Percentiles rank a stretch among this genome's conserved stretches.
phyloP scores from a whole-genome alignment of 2,113 vertebrate species.

The Chlorocebus sabaeus region DNA sequence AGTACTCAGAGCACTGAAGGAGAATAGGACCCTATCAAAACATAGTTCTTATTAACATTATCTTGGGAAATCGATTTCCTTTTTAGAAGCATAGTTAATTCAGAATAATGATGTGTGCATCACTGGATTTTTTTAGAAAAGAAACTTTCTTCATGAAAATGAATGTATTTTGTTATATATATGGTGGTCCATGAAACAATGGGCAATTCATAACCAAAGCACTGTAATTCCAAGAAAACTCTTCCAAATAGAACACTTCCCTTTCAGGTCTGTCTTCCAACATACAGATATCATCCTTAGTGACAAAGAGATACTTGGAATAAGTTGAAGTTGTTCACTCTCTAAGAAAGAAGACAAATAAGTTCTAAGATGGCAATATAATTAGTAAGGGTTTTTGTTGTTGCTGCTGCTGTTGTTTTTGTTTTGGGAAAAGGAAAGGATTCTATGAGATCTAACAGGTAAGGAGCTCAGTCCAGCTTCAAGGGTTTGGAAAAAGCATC shows the following conservation, averaged over 20 bases:
- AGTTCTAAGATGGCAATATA: not conserved
- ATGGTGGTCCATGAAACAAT: not conserved
- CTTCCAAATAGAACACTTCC: not conserved
- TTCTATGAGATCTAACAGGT: not conserved
- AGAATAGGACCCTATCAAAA: not conserved
- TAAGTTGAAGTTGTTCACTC: not conserved
- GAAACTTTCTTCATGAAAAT: not conserved
- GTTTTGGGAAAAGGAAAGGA: not conserved
- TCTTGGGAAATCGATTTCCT: constrained; percentile 12
- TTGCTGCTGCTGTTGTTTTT: not conserved
- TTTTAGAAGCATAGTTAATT: not conserved
- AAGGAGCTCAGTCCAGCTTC: not conserved
- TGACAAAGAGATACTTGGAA: not conserved
- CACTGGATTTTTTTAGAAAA: not conserved
- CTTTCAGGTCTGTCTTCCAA: not conserved
- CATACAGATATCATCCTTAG: not conserved
- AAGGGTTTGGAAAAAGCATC: not conserved
- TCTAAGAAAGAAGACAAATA: not conserved
- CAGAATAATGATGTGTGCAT: not conserved
- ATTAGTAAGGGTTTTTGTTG: not conserved
- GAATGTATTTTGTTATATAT: not conserved
- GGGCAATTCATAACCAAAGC: not conserved
- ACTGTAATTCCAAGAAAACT: not conserved
- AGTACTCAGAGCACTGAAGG: not conserved
- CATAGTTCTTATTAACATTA: not conserved